These are phyloP conservation scores for Nyctibius grandis DNA, from an alignment of 2,797 vertebrate genomes.

Conservation along the genomic window DNA sequence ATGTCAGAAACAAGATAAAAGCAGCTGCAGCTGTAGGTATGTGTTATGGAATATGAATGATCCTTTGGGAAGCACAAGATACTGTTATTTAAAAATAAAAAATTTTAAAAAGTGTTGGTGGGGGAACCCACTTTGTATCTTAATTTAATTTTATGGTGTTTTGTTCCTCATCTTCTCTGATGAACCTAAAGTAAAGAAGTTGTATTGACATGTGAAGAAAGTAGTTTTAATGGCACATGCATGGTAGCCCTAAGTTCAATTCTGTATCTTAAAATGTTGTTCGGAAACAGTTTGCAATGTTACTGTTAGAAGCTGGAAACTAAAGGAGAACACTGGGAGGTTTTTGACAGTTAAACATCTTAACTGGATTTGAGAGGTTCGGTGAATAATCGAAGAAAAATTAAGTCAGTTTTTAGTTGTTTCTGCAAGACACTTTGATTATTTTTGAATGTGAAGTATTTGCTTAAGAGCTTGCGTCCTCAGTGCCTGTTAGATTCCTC, in stretches of 20 bases:
- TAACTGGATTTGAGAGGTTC: not conserved
- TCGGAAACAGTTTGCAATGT: not conserved
- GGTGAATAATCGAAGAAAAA: not conserved
- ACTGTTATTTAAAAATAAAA: not conserved
- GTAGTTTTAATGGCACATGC: not conserved
- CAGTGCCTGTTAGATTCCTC: not conserved
- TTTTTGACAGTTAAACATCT: not conserved
- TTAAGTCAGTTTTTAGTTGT: not conserved
- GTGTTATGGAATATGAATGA: not conserved
- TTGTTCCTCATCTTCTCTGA: not conserved
- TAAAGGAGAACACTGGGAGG: not conserved
- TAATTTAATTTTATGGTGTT: not conserved
- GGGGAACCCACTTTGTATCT: not conserved
- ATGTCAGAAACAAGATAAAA: slow-evolving; percentile 89
- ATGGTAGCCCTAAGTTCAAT: not conserved
- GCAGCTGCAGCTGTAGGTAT: slow-evolving; percentile 86
- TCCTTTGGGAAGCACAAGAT: not conserved
- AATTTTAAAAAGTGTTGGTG: too few species aligned
- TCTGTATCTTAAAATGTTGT: not conserved
- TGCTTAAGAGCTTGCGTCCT: not conserved
- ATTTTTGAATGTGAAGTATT: not conserved
- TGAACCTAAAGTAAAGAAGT: not conserved
- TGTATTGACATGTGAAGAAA: not conserved
- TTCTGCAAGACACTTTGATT: not conserved
- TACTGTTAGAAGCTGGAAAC: not conserved